Conservation (phyloP, 2,113 vertebrate species). For the Grantiella picta region DNA sequence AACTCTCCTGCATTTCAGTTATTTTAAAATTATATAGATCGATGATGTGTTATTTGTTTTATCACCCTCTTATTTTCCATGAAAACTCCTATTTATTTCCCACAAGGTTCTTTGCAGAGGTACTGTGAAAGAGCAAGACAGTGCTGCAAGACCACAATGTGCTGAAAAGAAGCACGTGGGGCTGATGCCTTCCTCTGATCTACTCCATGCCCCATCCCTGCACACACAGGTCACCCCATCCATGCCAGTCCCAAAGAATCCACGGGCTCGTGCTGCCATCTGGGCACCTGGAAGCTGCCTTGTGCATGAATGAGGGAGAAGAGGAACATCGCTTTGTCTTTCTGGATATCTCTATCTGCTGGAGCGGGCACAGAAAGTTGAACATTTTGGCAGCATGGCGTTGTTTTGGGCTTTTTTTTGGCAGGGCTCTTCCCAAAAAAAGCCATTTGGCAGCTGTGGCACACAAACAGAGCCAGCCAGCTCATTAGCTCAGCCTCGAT, state of each 20-base stretch:
- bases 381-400: background rate
- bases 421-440: background rate
- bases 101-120: background rate
- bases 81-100: background rate
- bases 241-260: background rate
- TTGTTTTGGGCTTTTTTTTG: background rate
- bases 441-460: background rate
- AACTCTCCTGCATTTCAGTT: background rate
- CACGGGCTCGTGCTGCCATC: background rate
- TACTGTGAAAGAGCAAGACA: background rate
- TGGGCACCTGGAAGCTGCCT: background rate
- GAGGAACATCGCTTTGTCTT: background rate
- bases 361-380: background rate
- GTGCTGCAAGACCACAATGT: background rate
- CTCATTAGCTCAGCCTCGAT: background rate
- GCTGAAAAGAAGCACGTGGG: background rate
- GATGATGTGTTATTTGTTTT: background rate
- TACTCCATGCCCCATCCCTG: background rate
- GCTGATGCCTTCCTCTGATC: background rate
- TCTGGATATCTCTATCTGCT: background rate
- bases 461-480: background rate
- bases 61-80: background rate
- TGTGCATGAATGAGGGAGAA: rapidly evolving
- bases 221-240: background rate
- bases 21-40: background rate